phyloP scores from a whole-genome alignment of 2,113 vertebrate genomes.

The Labeo catla region DNA sequence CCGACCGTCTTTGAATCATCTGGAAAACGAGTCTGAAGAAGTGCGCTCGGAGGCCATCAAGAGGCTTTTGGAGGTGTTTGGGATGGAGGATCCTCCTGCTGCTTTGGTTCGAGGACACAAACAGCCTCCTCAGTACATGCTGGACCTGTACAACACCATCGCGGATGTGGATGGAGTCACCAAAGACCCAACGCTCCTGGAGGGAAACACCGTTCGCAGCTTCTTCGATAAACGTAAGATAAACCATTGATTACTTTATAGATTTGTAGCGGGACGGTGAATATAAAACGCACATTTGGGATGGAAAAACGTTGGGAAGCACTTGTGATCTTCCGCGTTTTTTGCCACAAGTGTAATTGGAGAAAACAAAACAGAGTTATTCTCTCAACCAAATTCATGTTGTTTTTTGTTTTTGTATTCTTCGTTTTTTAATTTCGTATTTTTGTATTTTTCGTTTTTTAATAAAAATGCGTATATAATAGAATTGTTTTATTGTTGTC shows the following conservation, averaged over 20 bases:
- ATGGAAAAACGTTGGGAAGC: neutral
- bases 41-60: slow-evolving; percentile 81
- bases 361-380: too few relatives aligned
- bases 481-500: too few relatives aligned
- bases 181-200: slow-evolving; percentile 82
- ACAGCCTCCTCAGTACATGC: slow-evolving; percentile 90
- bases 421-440: too few relatives aligned
- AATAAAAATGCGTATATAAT: too few relatives aligned
- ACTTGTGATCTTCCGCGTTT: neutral
- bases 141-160: slow-evolving; percentile 87
- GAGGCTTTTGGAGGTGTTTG: slow-evolving; percentile 87
- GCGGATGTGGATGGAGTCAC: slow-evolving; percentile 88
- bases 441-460: too few relatives aligned
- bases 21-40: slow-evolving; percentile 61
- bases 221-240: slow-evolving; percentile 89
- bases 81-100: slow-evolving; percentile 84
- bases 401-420: too few relatives aligned
- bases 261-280: neutral
- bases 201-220: slow-evolving; percentile 90
- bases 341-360: too few relatives aligned
- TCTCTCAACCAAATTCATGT: too few relatives aligned
- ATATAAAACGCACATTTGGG: neutral
- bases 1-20: slow-evolving; percentile 60
- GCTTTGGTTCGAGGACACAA: slow-evolving; percentile 67
- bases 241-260: too few relatives aligned